Conservation (phyloP, 2,888 invertebrate genomes). For the Aelia acuminata region DNA sequence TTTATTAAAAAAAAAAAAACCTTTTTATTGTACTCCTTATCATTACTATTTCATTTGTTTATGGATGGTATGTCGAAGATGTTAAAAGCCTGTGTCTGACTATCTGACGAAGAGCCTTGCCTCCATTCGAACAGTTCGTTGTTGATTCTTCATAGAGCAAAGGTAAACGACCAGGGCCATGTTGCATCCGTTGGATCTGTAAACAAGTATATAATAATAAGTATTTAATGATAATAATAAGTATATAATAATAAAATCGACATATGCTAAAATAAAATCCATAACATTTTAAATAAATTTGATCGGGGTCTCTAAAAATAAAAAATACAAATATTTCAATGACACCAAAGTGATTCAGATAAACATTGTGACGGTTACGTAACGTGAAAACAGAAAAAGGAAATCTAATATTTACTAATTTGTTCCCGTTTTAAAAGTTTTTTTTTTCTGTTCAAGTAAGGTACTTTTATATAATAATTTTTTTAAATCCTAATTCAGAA, state of each 20-base stretch:
- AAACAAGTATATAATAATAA: not conserved
- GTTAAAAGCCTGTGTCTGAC: slow-evolving; percentile 27
- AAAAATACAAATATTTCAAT: too few relatives aligned
- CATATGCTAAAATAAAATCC: too few relatives aligned
- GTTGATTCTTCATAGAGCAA: slow-evolving; percentile 26
- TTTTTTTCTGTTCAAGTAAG: too few relatives aligned
- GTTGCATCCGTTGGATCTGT: slow-evolving; percentile 11
- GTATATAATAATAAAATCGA: not conserved
- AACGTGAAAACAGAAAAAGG: too few relatives aligned
- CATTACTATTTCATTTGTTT: not conserved
- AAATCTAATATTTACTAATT: too few relatives aligned
- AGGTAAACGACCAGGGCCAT: not conserved
- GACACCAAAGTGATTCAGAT: too few relatives aligned
- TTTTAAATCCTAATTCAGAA: too few relatives aligned
- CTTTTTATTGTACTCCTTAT: not conserved
- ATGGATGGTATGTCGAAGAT: not conserved
- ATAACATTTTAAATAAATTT: too few relatives aligned
- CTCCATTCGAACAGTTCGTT: slow-evolving; percentile 17
- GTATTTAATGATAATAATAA: not conserved
- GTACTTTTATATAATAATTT: too few relatives aligned
- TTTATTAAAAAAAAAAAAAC: not conserved
- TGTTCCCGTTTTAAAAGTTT: too few relatives aligned
- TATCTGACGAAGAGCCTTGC: not conserved
- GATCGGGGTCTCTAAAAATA: too few relatives aligned
- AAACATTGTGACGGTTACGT: too few relatives aligned